Conservation (phyloP, 2,797 vertebrate species). For the Tapirus indicus region DNA sequence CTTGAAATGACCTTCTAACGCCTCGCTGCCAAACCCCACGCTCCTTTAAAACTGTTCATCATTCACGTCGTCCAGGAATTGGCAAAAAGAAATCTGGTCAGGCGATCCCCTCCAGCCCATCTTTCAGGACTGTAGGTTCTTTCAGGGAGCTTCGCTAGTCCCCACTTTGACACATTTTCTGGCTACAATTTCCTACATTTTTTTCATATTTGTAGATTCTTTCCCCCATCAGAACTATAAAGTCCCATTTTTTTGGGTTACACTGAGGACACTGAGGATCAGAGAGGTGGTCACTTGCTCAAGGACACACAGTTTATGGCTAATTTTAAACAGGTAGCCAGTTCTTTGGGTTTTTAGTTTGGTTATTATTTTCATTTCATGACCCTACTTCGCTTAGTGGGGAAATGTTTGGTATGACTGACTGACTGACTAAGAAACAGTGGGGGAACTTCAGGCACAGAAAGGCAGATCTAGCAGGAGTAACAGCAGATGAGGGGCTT, state of each 20-base stretch:
- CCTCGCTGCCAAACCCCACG: background rate
- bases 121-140: background rate
- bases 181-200: background rate
- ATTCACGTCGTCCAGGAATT: background rate
- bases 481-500: background rate
- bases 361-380: conserved; percentile 44
- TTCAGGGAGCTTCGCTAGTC: background rate
- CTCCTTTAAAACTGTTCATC: conserved; percentile 31
- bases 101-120: background rate
- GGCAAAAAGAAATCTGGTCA: conserved; percentile 29
- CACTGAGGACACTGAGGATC: background rate
- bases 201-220: background rate
- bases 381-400: background rate
- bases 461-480: background rate
- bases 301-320: background rate
- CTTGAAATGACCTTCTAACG: conserved; percentile 52
- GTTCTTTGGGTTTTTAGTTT: conserved; percentile 40
- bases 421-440: background rate
- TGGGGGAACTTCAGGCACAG: background rate
- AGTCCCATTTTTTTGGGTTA: background rate
- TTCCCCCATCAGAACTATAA: background rate
- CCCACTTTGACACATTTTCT: background rate
- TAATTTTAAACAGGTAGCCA: conserved; percentile 38
- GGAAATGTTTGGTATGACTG: background rate
- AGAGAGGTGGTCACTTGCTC: conserved; percentile 21